Evolutionary conservation across 2,888 invertebrate genomes (phyloP).

Genomic region (Epirrhoe alternata): DNA sequence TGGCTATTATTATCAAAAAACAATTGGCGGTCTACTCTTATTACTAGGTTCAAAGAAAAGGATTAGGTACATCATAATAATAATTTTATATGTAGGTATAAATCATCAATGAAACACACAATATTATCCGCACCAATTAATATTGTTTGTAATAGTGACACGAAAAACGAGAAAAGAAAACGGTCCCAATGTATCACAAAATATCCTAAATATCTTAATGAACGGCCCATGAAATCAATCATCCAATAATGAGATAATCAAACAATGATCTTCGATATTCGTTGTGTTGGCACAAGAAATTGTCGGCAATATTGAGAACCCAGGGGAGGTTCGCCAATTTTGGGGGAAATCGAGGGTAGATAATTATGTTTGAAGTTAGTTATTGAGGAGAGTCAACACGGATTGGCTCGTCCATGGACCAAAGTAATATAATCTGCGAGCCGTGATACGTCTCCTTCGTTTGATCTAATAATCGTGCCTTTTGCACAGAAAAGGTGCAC

Average conservation of each 20-base stretch:
- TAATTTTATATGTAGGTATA: background rate
- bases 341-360: slow-evolving; percentile 80
- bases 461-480: background rate
- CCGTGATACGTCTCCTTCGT: slow-evolving; percentile 17
- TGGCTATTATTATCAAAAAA: too few relatives aligned
- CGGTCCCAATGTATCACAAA: slow-evolving; percentile 32
- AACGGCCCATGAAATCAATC: slow-evolving; percentile 77
- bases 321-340: slow-evolving; percentile 78
- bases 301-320: slow-evolving; percentile 76
- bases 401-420: slow-evolving; percentile 58
- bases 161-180: slow-evolving; percentile 13
- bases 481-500: background rate
- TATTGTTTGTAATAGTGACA: slow-evolving; percentile 11
- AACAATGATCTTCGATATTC: slow-evolving; percentile 80
- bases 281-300: slow-evolving; percentile 82
- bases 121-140: slow-evolving; percentile 20
- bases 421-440: slow-evolving; percentile 18
- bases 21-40: too few relatives aligned
- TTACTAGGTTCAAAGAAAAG: too few relatives aligned
- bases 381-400: slow-evolving; percentile 81
- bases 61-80: too few relatives aligned
- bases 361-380: slow-evolving; percentile 85
- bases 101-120: slow-evolving; percentile 8
- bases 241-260: slow-evolving; percentile 80
- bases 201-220: slow-evolving; percentile 57